Base-by-base conservation (phyloP, 2,888 invertebrate genomes). In the Drosophila subquinaria region DNA sequence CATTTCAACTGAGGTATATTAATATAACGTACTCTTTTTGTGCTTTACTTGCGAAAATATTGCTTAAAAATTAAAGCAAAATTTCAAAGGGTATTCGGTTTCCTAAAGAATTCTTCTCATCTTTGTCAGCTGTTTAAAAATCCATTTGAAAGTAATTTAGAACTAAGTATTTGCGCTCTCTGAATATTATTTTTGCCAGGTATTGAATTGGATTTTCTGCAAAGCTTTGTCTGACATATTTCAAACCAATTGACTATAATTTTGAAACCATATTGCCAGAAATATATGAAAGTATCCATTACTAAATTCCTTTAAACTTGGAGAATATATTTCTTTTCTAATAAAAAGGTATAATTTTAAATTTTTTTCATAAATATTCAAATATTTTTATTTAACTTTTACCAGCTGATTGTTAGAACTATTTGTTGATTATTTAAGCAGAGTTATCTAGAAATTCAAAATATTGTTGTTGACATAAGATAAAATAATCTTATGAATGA, bases 401-500 rank as follows among this genome's bases (percentile, higher is more conserved):
- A 38, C 8, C 23, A 52, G 52, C 6, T 52, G 38, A 27, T 40
- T 15, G 27, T 40, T 10, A 11, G 15, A 15, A 30, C 38, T 40
- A 40, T 53, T 52, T 52, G 10, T 52, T 33, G 30, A 8, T 30
- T 30, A 9, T 30, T 48, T 20, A 17, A 35, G 35, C 9, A 20
- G 20, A 52, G 30, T 3, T 61, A 69, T 43, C 15, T 52, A 52
- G 15, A 20, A 33, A 42, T 55, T 33, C 9, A 47, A 61, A 61
- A 42, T 50, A 38, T 20, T 17, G 20, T 35, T 15, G 9, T 52
- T 52, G 38, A 13, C 35, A 9, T 11, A 4, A 40, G 42, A 40
- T 55, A 55, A 42, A 11, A 33, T n/a, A 15, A 30, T 42, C 15
- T 52, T 36, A 64, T 70, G 51, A 47, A 68, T 73, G 38, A 64